phyloP scores from a whole-genome alignment of 2,888 invertebrate species.

The Lepas anatifera region DNA sequence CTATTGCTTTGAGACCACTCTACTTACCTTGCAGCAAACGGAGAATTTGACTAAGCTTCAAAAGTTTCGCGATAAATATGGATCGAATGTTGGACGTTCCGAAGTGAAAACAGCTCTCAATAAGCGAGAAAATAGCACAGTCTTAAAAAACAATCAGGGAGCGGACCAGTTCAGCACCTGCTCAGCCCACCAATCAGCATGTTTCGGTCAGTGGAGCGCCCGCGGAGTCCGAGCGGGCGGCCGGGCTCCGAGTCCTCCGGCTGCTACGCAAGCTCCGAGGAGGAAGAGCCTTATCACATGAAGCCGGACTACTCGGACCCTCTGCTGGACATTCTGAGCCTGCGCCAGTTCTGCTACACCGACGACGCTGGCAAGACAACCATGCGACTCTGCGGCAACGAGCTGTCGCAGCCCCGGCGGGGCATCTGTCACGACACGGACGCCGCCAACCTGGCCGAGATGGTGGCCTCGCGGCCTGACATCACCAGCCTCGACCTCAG shows the following conservation, averaged over 20 bases:
- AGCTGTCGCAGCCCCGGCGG: not conserved
- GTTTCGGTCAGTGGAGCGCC: not conserved
- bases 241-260: not conserved
- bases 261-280: not conserved
- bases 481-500: conserved; percentile 8
- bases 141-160: no score
- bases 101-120: not conserved
- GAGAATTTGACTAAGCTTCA: no score
- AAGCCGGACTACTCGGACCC: not conserved
- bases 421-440: not conserved
- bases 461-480: not conserved
- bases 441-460: not conserved
- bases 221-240: not conserved
- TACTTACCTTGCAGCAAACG: no score
- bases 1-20: no score
- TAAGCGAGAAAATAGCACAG: no score
- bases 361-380: not conserved
- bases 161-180: no score
- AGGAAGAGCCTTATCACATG: not conserved
- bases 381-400: not conserved
- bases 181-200: not conserved
- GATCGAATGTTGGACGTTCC: not conserved
- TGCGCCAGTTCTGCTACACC: not conserved
- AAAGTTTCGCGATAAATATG: no score
- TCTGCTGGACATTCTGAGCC: not conserved